Conservation (phyloP, 2,113 vertebrate genomes). For the Mesocricetus auratus region DNA sequence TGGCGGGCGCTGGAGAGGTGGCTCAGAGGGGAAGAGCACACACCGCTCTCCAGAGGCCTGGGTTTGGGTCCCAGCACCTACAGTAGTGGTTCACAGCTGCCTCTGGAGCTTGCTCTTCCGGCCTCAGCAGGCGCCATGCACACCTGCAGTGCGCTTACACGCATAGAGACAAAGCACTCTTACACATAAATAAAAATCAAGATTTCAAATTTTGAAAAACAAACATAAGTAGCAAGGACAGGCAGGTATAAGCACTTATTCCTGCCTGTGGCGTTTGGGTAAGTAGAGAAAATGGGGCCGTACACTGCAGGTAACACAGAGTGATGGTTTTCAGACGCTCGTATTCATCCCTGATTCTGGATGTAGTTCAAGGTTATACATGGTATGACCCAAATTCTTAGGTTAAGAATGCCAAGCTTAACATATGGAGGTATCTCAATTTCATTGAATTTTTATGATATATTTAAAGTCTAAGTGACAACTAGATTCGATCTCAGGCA, state of each 20-base stretch:
- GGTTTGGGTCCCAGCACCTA: neutral
- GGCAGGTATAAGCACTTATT: fast-evolving
- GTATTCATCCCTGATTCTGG: too few species aligned
- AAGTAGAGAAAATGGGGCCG: neutral
- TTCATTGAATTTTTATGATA: neutral
- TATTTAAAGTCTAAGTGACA: constrained; percentile 6
- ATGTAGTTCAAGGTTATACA: neutral
- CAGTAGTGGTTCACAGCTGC: neutral
- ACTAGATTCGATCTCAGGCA: neutral
- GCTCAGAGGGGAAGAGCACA: too few species aligned
- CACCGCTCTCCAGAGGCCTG: neutral
- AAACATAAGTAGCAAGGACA: neutral
- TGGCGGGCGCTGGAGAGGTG: neutral
- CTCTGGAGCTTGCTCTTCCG: too few species aligned
- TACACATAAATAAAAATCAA: neutral
- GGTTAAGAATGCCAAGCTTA: neutral
- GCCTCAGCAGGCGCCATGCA: neutral
- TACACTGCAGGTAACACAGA: fast-evolving
- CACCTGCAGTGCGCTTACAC: neutral
- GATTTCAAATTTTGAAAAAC: neutral
- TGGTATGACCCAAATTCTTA: neutral
- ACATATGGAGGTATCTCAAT: neutral
- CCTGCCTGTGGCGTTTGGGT: neutral
- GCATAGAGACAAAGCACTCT: neutral
- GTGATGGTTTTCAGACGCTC: neutral